These are phyloP conservation scores for Danio tinwini DNA, from an alignment of 2,797 vertebrate species.

Conservation along the genomic window DNA sequence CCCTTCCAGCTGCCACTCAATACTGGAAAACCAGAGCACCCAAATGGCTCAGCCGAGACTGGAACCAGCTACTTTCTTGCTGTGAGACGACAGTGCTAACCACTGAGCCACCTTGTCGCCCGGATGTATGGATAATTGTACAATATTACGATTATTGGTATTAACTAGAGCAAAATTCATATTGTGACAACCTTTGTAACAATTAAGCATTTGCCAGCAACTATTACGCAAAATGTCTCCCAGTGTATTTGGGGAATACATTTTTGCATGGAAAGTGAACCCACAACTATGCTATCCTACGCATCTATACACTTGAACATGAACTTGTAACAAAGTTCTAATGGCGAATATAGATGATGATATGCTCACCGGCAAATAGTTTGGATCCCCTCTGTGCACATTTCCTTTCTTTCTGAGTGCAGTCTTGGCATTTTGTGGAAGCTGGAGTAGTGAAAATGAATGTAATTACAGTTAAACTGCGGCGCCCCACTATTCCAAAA, in stretches of 20 bases:
- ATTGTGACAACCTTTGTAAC: background rate
- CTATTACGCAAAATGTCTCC: background rate
- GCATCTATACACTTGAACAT: background rate
- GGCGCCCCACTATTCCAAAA: constrained; percentile 78
- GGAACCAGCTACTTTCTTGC: too few relatives aligned
- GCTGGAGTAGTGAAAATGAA: constrained; percentile 72
- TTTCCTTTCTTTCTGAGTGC: constrained; percentile 13
- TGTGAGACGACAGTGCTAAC: too few relatives aligned
- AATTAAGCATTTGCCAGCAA: background rate
- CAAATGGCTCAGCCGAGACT: too few relatives aligned
- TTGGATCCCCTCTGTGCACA: constrained; percentile 24
- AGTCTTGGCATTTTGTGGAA: constrained; percentile 22
- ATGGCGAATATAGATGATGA: constrained; percentile 25
- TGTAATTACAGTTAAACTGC: constrained; percentile 81
- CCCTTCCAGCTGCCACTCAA: too few relatives aligned
- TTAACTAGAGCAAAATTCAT: background rate
- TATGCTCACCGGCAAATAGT: constrained; percentile 20
- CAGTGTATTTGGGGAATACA: background rate
- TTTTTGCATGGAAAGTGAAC: background rate
- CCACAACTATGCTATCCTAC: background rate
- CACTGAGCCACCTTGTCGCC: too few relatives aligned
- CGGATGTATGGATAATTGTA: background rate
- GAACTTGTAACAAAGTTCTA: constrained; percentile 11
- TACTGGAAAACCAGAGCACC: too few relatives aligned
- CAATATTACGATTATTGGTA: background rate